Evolutionary conservation across 2,113 vertebrate species (phyloP).

Genomic region (Choloepus hoffmanni): DNA sequence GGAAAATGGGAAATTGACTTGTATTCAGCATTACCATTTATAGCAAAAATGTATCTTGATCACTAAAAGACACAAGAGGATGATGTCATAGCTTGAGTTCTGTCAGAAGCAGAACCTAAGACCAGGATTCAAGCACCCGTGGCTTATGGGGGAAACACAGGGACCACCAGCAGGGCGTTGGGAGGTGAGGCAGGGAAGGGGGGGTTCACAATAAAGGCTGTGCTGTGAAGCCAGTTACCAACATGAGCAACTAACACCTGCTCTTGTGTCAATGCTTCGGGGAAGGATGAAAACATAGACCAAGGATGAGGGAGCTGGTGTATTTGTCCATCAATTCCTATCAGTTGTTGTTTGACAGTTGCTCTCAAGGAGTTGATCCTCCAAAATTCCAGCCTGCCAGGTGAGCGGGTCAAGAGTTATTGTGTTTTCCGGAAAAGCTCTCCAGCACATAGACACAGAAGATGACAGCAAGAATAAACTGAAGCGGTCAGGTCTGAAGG

Average conservation of each 20-base stretch:
- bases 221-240: not conserved
- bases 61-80: no score
- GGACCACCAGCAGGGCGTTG: not conserved
- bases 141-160: not conserved
- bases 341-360: not conserved
- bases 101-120: not conserved
- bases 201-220: not conserved
- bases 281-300: not conserved
- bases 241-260: not conserved
- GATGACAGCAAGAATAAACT: not conserved
- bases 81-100: not conserved
- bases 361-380: not conserved
- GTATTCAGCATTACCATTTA: no score
- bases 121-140: not conserved
- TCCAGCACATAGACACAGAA: not conserved
- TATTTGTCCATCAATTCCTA: not conserved
- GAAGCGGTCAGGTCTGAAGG: not conserved
- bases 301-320: not conserved
- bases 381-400: not conserved
- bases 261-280: not conserved
- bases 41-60: no score
- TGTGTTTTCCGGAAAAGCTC: not conserved
- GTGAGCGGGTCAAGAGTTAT: not conserved
- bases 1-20: no score
- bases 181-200: not conserved